Percentiles rank a stretch among this genome's conserved stretches.
These are phyloP conservation scores for Aproaerema taeniolella DNA, from an alignment of 2,888 invertebrate species.

Conservation along the genomic window DNA sequence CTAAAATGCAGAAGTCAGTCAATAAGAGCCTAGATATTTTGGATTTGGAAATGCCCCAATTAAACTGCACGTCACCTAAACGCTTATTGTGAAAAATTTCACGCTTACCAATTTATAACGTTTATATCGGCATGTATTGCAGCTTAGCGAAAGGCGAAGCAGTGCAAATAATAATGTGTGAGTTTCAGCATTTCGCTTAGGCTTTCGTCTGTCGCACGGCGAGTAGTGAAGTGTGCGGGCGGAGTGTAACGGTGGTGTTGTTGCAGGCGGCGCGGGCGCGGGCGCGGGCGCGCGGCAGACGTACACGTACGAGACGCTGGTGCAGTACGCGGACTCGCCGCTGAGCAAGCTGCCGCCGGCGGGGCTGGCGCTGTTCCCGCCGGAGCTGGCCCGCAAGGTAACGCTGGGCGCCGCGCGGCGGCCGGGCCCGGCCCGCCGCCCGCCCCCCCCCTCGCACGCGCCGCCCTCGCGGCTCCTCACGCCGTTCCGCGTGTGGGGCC, in stretches of 20 bases:
- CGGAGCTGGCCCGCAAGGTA: constrained; percentile 74
- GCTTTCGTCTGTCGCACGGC: no score
- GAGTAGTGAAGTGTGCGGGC: no score
- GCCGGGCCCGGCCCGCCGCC: constrained; percentile 26
- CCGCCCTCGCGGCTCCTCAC: constrained; percentile 35
- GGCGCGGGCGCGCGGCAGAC: constrained; percentile 54
- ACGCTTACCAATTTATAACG: no score
- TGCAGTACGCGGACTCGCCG: constrained; percentile 75
- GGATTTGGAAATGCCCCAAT: no score
- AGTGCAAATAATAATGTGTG: no score
- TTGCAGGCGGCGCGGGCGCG: constrained; percentile 40
- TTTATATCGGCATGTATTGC: no score
- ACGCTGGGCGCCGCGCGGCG: constrained; percentile 37
- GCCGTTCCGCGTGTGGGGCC: constrained; percentile 36
- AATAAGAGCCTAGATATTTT: no score
- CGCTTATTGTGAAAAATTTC: no score
- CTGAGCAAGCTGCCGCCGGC: constrained; percentile 73
- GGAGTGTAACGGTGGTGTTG: constrained; percentile 14
- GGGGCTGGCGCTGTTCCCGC: constrained; percentile 65
- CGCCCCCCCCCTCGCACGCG: constrained; percentile 26
- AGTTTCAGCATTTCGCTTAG: no score
- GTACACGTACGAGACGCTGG: constrained; percentile 73
- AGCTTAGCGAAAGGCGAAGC: no score
- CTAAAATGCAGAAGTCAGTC: constrained; percentile 62
- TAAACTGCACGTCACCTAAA: no score